Conservation (phyloP, 1,140 invertebrate genomes). For the Drosophila mojavensis region DNA sequence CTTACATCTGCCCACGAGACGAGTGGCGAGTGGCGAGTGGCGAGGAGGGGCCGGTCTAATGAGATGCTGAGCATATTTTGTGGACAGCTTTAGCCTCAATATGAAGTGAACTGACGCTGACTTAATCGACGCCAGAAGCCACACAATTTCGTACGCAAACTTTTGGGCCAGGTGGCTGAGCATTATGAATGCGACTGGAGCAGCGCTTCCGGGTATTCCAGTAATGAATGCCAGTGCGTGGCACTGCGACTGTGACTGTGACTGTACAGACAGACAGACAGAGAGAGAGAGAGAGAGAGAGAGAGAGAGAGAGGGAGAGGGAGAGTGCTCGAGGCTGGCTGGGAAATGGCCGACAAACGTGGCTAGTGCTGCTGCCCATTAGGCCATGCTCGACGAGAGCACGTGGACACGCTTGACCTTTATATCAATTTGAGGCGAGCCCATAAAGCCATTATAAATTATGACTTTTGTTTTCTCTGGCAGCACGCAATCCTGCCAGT, state of each 20-base stretch:
- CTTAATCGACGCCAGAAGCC: neutral
- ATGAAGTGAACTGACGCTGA: too few species aligned
- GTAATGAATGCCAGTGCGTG: conserved; percentile 35
- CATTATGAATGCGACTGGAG: conserved; percentile 56
- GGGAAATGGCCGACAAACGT: conserved; percentile 12
- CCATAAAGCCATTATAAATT: conserved; percentile 67
- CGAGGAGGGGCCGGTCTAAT: neutral
- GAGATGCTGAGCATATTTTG: too few species aligned
- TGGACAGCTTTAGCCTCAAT: too few species aligned
- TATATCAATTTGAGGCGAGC: conserved; percentile 74
- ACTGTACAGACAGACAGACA: too few species aligned
- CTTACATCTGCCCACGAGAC: neutral
- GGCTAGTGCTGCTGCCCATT: neutral
- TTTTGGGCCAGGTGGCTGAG: conserved; percentile 52
- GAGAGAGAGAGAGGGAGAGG: too few species aligned
- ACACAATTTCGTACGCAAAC: conserved; percentile 61
- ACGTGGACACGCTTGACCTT: conserved; percentile 69
- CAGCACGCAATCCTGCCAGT: conserved; percentile 17
- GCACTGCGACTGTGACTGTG: neutral
- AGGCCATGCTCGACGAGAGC: conserved; percentile 11
- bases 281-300: too few species aligned
- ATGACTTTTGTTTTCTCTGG: conserved; percentile 47
- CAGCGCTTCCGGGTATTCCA: conserved; percentile 4
- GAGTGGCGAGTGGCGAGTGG: too few species aligned
- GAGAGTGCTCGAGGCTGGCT: too few species aligned